Evolutionary conservation across 2,797 vertebrate genomes (phyloP), one percentile per base, ranked within the genome.

Genomic region (Urophycis tenuis): DNA sequence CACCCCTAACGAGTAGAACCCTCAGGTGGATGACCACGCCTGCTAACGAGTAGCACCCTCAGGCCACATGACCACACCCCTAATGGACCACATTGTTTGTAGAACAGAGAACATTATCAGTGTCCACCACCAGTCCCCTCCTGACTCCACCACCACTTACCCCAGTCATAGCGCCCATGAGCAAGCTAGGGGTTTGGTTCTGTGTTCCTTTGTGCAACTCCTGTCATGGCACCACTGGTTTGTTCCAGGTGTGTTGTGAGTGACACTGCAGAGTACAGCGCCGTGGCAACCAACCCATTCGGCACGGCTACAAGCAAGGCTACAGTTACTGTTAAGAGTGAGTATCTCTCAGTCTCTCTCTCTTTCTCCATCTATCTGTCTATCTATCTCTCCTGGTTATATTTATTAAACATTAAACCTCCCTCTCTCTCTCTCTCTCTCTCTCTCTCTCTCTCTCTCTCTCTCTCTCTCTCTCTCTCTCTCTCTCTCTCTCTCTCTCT

Each of bases 211-310:
- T 49, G 19, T 49, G 19, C 19, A 7, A 15, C 45, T 49, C 22
- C 6, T 60, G 22, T 25, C 53, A 60, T 60, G 15, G 22, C 22
- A 9, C 53, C 22, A 67, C 60, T 67, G 25, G 93, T 25, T 67
- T 67, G n/a, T 29, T 29, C 10, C 76, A 99, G 97, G 93, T 95
- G 95, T 41, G 83, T 88, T 77, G 94, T 95, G 71, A 94, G 94
- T 11, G 97, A 99, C 79, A 96, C 95, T 0, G 97, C 95, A 0
- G 96, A 96, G 19, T 99, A 99, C 88, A 95, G 94, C 0, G 97
- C 95, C 0, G 95, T 98, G 85, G 96, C 96, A n/a, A 96, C 93
- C 72, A 99, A 96, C 31, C 81, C 86, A 1, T 92, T 98, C 0
- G 97, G 97, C 9, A 95, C 96, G 5, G 89, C 90, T 29, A 94